Evolutionary conservation across 2,113 vertebrate species (phyloP).

Genomic region (Mesoclemmys tuberculata): DNA sequence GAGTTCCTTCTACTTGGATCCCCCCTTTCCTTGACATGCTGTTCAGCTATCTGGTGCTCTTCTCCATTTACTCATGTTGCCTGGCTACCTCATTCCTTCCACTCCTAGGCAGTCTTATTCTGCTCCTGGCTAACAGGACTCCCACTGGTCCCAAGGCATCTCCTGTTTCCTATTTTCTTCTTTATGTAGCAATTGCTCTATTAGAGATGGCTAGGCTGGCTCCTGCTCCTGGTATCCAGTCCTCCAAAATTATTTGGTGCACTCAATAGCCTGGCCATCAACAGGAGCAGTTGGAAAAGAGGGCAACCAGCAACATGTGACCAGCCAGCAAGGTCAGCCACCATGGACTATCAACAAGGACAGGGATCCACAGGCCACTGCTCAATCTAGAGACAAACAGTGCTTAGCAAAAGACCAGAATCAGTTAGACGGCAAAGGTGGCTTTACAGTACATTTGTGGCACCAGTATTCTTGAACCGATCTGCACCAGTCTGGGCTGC

Average conservation of each 20-base stretch:
- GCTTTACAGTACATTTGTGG: not conserved
- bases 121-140: not conserved
- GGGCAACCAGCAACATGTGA: not conserved
- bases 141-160: not conserved
- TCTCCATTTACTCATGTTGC: not conserved
- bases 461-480: not conserved
- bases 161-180: not conserved
- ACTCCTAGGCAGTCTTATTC: not conserved
- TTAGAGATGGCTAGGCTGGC: not conserved
- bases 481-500: not conserved
- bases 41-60: not conserved
- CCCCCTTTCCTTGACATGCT: not conserved
- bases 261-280: not conserved
- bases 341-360: not conserved
- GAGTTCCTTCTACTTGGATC: not conserved
- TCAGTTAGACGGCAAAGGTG: not conserved
- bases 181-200: not conserved
- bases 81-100: not conserved
- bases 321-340: not conserved
- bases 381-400: not conserved
- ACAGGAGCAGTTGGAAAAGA: not conserved
- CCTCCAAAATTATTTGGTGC: not conserved
- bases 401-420: not conserved
- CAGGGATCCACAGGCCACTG: no score
- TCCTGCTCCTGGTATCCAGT: not conserved